Evolutionary conservation across 2,888 invertebrate species (phyloP).

Genomic region (Phrixothrix hirtus): DNA sequence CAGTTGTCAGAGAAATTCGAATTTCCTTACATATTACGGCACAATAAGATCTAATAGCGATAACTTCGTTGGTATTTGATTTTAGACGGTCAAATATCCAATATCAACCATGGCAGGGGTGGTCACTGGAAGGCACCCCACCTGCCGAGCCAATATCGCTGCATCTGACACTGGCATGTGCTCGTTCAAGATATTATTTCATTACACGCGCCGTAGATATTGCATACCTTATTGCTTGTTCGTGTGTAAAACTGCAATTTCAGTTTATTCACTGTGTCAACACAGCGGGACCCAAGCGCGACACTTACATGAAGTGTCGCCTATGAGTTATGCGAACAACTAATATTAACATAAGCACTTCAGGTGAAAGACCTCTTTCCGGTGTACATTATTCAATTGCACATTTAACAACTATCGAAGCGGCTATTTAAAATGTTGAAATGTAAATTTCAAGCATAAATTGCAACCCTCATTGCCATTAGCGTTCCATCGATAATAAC

Average conservation of each 20-base stretch:
- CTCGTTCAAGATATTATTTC: slow-evolving; percentile 37
- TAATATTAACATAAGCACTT: slow-evolving; percentile 20
- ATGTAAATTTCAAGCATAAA: slow-evolving; percentile 18
- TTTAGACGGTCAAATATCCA: slow-evolving; percentile 37
- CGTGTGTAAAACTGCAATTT: slow-evolving; percentile 36
- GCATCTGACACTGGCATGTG: slow-evolving; percentile 34
- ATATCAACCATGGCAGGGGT: slow-evolving; percentile 30
- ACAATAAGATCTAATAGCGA: slow-evolving; percentile 33
- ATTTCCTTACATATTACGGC: slow-evolving; percentile 35
- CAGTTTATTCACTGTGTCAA: slow-evolving; percentile 37
- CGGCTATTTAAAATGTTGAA: slow-evolving; percentile 8
- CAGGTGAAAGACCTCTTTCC: slow-evolving; percentile 28
- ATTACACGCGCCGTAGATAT: slow-evolving; percentile 36
- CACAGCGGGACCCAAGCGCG: slow-evolving; percentile 34
- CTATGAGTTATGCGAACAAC: slow-evolving; percentile 14
- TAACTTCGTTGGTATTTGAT: slow-evolving; percentile 32
- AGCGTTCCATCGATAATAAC: too few relatives aligned
- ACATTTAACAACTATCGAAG: slow-evolving; percentile 11
- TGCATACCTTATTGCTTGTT: slow-evolving; percentile 35
- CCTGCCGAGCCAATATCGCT: slow-evolving; percentile 36
- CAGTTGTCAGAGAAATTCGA: slow-evolving; percentile 33
- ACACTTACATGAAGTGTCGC: slow-evolving; percentile 33
- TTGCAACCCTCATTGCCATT: slow-evolving; percentile 20
- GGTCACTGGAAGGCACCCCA: slow-evolving; percentile 30
- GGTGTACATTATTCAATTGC: slow-evolving; percentile 7